Conservation (phyloP, 1,140 invertebrate genomes). For the silkworm (Bombyx mori) region ASM3026992v2 NC_085111.1:13519001-13519500, state of each 20-base stretch:
- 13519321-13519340: neutral
- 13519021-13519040: constrained; percentile 44
- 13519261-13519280: too few relatives aligned
- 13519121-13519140: constrained; percentile 21
- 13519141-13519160: constrained; percentile 27
- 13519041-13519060: constrained; percentile 54
- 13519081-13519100: constrained; percentile 53
- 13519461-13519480: constrained; percentile 55
- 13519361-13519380: constrained; percentile 55
- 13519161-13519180: constrained; percentile 26
- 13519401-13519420: constrained; percentile 40
- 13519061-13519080: constrained; percentile 40
- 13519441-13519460: constrained; percentile 67
- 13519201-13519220: constrained; percentile 50
- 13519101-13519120: constrained; percentile 32
- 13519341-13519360: constrained; percentile 22
- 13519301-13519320: too few relatives aligned
- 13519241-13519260: too few relatives aligned
- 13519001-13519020: constrained; percentile 23
- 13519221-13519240: constrained; percentile 20
- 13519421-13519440: constrained; percentile 42
- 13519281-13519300: too few relatives aligned
- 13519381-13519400: constrained; percentile 50
- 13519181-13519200: constrained; percentile 59
- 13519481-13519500: constrained; percentile 46